phyloP scores from a whole-genome alignment of 2,113 vertebrate genomes.

The Lichenostomus cassidix region DNA sequence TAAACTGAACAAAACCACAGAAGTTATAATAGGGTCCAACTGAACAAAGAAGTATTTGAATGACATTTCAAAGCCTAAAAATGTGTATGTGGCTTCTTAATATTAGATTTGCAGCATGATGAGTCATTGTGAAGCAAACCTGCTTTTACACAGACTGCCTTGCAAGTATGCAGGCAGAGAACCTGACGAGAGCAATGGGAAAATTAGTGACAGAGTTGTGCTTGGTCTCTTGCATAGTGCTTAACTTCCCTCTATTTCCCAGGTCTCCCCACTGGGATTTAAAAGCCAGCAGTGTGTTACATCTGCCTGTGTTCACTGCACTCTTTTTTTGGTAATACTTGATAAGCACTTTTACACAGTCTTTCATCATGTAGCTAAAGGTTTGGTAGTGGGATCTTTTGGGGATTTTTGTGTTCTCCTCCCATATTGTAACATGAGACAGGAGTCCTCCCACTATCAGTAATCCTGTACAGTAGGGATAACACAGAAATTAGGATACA shows the following conservation, averaged over 20 bases:
- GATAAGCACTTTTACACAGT: neutral
- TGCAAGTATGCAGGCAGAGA: neutral
- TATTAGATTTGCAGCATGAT: neutral
- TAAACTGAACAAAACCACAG: neutral
- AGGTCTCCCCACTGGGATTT: neutral
- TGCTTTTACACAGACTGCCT: neutral
- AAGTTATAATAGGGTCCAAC: neutral
- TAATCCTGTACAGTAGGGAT: neutral
- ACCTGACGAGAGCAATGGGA: neutral
- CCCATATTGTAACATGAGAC: neutral
- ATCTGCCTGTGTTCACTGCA: neutral
- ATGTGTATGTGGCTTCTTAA: neutral
- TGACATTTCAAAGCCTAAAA: neutral
- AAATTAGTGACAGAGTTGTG: neutral
- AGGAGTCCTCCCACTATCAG: neutral
- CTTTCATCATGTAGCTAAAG: neutral
- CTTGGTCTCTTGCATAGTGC: neutral
- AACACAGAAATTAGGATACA: neutral
- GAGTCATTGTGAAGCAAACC: neutral
- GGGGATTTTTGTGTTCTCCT: neutral
- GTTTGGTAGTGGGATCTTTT: neutral
- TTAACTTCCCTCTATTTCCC: neutral
- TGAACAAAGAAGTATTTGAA: neutral
- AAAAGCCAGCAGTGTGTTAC: neutral
- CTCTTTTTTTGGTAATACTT: neutral